Conservation (phyloP, 2,888 invertebrate species). For the Torymus tubicola region DNA sequence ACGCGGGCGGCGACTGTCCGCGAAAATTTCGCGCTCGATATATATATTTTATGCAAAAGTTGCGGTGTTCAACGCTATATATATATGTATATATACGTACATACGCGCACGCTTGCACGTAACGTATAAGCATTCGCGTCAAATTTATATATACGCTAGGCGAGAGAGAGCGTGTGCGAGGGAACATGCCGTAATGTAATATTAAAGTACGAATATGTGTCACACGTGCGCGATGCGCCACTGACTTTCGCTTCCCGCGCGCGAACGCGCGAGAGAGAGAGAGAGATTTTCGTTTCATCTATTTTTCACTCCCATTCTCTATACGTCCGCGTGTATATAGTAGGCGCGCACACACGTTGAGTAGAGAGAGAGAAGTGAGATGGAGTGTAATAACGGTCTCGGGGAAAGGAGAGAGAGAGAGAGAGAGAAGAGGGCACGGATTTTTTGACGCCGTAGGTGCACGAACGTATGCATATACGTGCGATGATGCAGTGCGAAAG, state of each 20-base stretch:
- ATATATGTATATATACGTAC: too few relatives aligned
- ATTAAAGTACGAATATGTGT: constrained; percentile 38
- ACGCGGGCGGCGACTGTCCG: constrained; percentile 13
- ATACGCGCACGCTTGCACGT: constrained; percentile 44
- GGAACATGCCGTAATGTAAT: constrained; percentile 21
- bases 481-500: too few relatives aligned
- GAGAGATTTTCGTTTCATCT: constrained; percentile 7
- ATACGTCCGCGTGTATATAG: constrained; percentile 10
- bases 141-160: too few relatives aligned
- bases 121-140: constrained; percentile 39
- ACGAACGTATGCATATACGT: too few relatives aligned
- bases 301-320: constrained; percentile 10
- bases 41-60: constrained; percentile 43
- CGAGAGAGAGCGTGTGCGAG: background rate
- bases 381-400: too few relatives aligned
- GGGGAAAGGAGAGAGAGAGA: too few relatives aligned
- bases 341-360: background rate
- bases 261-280: too few relatives aligned
- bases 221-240: background rate
- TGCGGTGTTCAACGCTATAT: too few relatives aligned
- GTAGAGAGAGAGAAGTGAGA: too few relatives aligned
- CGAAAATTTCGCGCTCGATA: constrained; percentile 31
- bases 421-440: too few relatives aligned
- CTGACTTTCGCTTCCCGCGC: background rate
- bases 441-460: too few relatives aligned